phyloP scores from a whole-genome alignment of 2,888 invertebrate genomes.

The Nezara viridula region DNA sequence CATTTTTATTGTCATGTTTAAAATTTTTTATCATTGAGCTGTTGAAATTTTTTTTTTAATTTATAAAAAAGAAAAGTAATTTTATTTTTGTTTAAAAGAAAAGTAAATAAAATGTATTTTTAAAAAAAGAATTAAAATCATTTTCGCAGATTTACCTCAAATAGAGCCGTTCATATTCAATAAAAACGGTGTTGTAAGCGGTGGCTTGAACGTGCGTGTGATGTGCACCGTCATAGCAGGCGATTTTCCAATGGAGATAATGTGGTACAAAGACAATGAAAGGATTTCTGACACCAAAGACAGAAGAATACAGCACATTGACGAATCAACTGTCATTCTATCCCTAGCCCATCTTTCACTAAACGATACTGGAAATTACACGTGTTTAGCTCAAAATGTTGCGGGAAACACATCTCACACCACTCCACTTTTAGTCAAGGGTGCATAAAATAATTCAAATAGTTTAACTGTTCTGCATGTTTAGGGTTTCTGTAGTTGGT shows the following conservation, averaged over 20 bases:
- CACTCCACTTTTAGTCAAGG: slow-evolving; percentile 68
- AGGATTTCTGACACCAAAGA: slow-evolving; percentile 63
- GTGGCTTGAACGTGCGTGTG: slow-evolving; percentile 72
- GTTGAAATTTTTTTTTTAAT: neutral
- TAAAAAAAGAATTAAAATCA: slow-evolving; percentile 1
- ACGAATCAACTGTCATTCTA: slow-evolving; percentile 71
- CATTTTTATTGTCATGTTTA: slow-evolving; percentile 31
- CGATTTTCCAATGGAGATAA: slow-evolving; percentile 80
- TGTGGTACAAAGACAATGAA: slow-evolving; percentile 72
- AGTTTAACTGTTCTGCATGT: slow-evolving; percentile 60
- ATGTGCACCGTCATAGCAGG: slow-evolving; percentile 76
- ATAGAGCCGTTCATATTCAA: slow-evolving; percentile 73
- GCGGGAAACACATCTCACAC: slow-evolving; percentile 68
- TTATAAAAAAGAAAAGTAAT: too few species aligned
- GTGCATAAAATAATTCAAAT: slow-evolving; percentile 65
- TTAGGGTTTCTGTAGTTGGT: slow-evolving; percentile 58
- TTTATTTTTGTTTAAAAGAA: neutral
- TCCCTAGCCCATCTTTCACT: slow-evolving; percentile 71
- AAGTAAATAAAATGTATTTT: neutral
- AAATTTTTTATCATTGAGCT: slow-evolving; percentile 13
- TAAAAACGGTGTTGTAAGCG: slow-evolving; percentile 70
- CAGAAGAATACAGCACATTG: slow-evolving; percentile 66
- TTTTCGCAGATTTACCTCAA: slow-evolving; percentile 68
- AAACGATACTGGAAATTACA: slow-evolving; percentile 68
- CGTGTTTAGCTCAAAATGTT: slow-evolving; percentile 68